Base-by-base conservation (phyloP, 2,113 vertebrate genomes). In the Puma concolor region DNA sequence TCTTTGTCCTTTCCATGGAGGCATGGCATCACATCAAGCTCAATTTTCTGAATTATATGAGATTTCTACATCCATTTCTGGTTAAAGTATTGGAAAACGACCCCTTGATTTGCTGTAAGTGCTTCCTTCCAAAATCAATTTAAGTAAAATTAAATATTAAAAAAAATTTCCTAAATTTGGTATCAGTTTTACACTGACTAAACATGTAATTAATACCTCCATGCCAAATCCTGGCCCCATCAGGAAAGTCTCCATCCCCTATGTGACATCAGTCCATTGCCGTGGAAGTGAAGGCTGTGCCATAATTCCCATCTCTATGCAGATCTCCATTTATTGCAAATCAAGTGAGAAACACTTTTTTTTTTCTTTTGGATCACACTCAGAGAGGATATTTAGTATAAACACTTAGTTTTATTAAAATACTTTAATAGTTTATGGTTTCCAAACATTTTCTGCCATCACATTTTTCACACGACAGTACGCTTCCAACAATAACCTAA, bases 91-190 rank as follows among this genome's bases (percentile, higher is more conserved):
- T 95, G 60, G 64, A 91, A 23, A 82, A 91, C n/a, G 80, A 93
- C 76, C 16, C 44, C 85, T 54, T 94, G 81, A 94, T 80, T 96
- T 96, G 57, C 63, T 84, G 88, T 92, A 91, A 88, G 67, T 16
- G 66, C 71, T 95, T 93, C 71, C 81, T 88, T 77, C 76, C 50
- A 83, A 96, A 95, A 88, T 94, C 76, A 83, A 63, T 74, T 93
- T 91, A 79, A 93, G 48, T 93, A 91, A 89, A 95, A 89, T 82
- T 82, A 44, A 92, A 92, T 94, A 50, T 94, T 91, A n/a, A 66
- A 82, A 84, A 63, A 63, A 57, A 23, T 71, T 86, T 38, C 33
- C 48, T 66, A 66, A 77, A 79, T 97, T 92, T 95, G 50, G 84
- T 72, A 50, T 95, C 52, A 89, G 17, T 69, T 95, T 96, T 77